phyloP scores from a whole-genome alignment of 2,113 vertebrate species.

The Lasiurus cinereus region DNA sequence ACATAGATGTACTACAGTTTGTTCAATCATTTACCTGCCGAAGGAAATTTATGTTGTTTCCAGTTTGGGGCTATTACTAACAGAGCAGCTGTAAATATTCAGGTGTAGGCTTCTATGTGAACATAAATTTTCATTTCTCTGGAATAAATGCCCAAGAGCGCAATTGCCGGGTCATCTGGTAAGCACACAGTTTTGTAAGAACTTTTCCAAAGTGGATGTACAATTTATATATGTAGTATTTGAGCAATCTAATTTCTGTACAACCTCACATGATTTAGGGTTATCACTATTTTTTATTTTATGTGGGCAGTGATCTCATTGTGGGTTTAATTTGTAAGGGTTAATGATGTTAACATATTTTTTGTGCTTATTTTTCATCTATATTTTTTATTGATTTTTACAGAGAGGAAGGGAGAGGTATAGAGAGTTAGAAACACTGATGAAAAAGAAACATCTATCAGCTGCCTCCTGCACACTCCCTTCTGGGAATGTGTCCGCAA shows the following conservation, averaged over 20 bases:
- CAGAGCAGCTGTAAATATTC: not conserved
- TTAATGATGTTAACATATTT: not conserved
- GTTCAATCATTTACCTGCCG: not conserved
- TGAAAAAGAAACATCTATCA: too few species aligned
- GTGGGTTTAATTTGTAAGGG: not conserved
- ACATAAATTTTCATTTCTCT: slow-evolving; percentile 25
- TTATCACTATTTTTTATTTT: slow-evolving; percentile 2
- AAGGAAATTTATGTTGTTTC: slow-evolving; percentile 11
- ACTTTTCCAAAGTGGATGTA: not conserved
- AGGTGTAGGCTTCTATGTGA: not conserved
- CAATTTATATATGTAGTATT: not conserved
- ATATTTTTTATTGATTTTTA: too few species aligned
- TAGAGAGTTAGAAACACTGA: too few species aligned
- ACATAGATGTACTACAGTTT: not conserved
- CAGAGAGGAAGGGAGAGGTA: too few species aligned
- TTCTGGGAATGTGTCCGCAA: too few species aligned
- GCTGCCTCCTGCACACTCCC: too few species aligned
- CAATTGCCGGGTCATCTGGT: not conserved
- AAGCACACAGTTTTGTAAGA: not conserved
- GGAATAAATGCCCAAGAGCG: not conserved
- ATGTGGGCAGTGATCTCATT: not conserved
- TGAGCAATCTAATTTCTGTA: not conserved
- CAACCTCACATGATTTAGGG: not conserved
- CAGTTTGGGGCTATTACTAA: not conserved
- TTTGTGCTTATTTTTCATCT: not conserved